phyloP scores from a whole-genome alignment of 2,797 vertebrate species.

The Dallia pectoralis region DNA sequence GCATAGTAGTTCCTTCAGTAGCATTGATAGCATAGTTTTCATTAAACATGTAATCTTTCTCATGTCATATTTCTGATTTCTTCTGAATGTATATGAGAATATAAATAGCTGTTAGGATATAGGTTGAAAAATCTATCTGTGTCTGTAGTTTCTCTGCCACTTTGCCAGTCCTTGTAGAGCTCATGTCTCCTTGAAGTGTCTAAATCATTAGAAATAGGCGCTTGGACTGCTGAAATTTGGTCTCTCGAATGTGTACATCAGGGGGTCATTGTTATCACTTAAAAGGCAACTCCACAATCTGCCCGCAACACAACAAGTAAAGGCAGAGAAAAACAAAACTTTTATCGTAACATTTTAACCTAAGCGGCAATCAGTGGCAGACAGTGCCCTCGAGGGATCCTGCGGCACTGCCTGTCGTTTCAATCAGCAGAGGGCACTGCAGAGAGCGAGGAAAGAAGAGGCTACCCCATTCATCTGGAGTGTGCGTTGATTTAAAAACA shows the following conservation, averaged over 20 bases:
- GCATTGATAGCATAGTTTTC: slow-evolving; percentile 56
- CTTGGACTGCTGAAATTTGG: slow-evolving; percentile 26
- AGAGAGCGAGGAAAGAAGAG: slow-evolving; percentile 14
- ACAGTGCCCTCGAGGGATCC: slow-evolving; percentile 13
- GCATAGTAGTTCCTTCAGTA: slow-evolving; percentile 64
- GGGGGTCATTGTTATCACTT: slow-evolving; percentile 27
- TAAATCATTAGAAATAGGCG: slow-evolving; percentile 19
- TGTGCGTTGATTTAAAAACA: not conserved
- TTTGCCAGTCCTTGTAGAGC: slow-evolving; percentile 5
- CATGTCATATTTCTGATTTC: slow-evolving; percentile 49
- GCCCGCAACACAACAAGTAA: not conserved
- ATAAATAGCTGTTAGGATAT: slow-evolving; percentile 39
- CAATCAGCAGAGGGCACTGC: slow-evolving; percentile 13
- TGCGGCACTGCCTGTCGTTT: not conserved
- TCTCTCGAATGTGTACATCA: slow-evolving; percentile 7
- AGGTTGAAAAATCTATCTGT: slow-evolving; percentile 46
- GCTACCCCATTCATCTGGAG: not conserved
- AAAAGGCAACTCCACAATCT: slow-evolving; percentile 20
- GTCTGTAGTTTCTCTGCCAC: not conserved
- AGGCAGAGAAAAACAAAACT: slow-evolving; percentile 13
- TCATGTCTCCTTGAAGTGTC: slow-evolving; percentile 17
- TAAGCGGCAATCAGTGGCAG: slow-evolving; percentile 27
- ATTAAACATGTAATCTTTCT: slow-evolving; percentile 39
- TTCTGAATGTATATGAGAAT: slow-evolving; percentile 55
- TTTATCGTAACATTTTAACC: slow-evolving; percentile 38